Evolutionary conservation across 2,113 vertebrate species (phyloP).

Genomic region (rabbit (Oryctolagus cuniculus)): mOryCun1.1 NC_091439.1:59862001-59862500

Average conservation of each 20-base stretch:
- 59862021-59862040: constrained; percentile 43
- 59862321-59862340: constrained; percentile 1
- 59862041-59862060: constrained; percentile 53
- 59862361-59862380: constrained; percentile 55
- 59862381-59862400: constrained; percentile 31
- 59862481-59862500: not conserved
- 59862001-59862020: constrained; percentile 70
- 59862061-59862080: constrained; percentile 68
- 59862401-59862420: constrained; percentile 36
- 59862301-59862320: not conserved
- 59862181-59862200: constrained; percentile 18
- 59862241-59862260: constrained; percentile 53
- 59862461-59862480: constrained; percentile 15
- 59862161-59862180: constrained; percentile 57
- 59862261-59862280: constrained; percentile 26
- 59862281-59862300: not conserved
- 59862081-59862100: constrained; percentile 65
- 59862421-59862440: constrained; percentile 2
- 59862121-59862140: not conserved
- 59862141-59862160: not conserved
- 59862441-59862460: not conserved
- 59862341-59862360: constrained; percentile 40
- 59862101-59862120: constrained; percentile 58
- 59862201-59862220: constrained; percentile 41
- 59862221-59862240: constrained; percentile 71